Evolutionary conservation across 2,797 vertebrate genomes (phyloP).

Genomic region (Columba guinea): DNA sequence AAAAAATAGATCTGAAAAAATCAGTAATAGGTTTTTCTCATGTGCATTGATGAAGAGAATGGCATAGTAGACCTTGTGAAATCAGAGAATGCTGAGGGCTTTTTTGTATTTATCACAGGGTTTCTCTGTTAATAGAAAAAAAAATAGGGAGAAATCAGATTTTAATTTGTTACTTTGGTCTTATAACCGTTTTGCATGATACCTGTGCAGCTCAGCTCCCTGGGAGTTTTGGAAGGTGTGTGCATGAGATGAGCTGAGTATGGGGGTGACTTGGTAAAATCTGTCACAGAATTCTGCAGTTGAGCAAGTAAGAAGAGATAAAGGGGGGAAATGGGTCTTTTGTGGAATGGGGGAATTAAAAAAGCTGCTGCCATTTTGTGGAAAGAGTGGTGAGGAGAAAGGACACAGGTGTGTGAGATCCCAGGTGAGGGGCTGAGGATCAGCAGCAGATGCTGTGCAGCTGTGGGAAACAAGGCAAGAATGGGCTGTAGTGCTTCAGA

Average conservation of each 20-base stretch:
- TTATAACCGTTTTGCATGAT: background rate
- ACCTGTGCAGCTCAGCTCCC: background rate
- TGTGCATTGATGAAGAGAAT: background rate
- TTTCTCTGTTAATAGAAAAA: background rate
- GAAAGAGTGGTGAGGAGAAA: background rate
- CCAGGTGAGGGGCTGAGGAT: background rate
- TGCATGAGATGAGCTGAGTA: background rate
- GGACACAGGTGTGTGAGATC: background rate
- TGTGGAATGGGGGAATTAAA: background rate
- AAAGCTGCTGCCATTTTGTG: background rate
- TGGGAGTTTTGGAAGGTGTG: background rate
- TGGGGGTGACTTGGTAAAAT: background rate
- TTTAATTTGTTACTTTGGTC: background rate
- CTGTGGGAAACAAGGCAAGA: background rate
- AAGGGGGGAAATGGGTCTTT: fast-evolving
- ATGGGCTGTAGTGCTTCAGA: fast-evolving
- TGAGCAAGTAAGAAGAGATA: background rate
- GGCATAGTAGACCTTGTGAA: background rate
- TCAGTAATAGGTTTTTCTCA: background rate
- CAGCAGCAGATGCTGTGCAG: background rate
- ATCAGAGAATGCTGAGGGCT: background rate
- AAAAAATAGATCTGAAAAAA: constrained; percentile 1
- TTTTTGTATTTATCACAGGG: background rate
- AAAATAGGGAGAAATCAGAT: background rate
- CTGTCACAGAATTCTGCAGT: background rate